Conservation (phyloP, 2,113 vertebrate genomes). For the Kryptolebias marmoratus region DNA sequence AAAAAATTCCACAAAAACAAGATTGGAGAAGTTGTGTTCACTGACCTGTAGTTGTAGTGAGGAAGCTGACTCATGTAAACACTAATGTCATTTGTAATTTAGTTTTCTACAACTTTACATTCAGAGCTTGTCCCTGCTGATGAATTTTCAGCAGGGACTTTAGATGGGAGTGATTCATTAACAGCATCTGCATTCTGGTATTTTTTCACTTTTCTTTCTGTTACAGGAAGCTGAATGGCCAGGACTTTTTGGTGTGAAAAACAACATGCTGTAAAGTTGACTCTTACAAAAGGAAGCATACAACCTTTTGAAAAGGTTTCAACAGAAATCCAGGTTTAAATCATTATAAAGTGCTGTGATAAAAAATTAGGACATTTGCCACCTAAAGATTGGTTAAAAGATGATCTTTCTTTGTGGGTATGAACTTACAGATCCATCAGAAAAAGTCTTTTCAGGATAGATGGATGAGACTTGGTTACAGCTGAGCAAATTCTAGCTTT, state of each 20-base stretch:
- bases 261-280: not conserved
- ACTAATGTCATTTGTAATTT: too few species aligned
- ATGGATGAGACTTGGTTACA: too few species aligned
- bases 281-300: not conserved
- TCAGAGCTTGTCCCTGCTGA: too few species aligned
- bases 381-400: not conserved
- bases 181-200: not conserved
- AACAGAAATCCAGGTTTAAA: not conserved
- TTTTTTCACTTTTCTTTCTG: not conserved
- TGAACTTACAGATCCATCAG: not conserved
- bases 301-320: not conserved
- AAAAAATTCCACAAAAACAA: too few species aligned
- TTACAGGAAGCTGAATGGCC: constrained; percentile 10
- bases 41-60: too few species aligned
- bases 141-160: not conserved
- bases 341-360: not conserved
- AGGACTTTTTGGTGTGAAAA: not conserved
- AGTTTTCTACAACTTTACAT: too few species aligned
- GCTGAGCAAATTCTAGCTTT: too few species aligned
- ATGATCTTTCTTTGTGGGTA: not conserved
- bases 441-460: too few species aligned
- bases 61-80: too few species aligned
- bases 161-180: not conserved
- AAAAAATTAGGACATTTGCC: not conserved
- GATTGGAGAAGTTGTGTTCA: too few species aligned